Conservation (phyloP, 2,113 vertebrate species). For the Takifugu flavidus region DNA sequence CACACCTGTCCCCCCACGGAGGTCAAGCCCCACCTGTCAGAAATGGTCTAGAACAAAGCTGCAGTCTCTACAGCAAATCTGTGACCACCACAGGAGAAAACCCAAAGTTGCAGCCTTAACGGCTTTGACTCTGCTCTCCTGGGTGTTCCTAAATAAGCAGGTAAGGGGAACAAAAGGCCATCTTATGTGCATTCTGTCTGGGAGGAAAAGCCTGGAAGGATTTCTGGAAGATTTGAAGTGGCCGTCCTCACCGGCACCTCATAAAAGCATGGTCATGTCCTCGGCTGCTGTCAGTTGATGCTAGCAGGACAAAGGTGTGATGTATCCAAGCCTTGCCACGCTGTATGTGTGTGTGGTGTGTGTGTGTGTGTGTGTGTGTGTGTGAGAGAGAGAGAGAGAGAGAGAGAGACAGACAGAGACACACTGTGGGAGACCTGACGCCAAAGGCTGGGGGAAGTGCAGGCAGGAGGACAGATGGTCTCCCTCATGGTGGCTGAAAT, state of each 20-base stretch:
- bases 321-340: slow-evolving; percentile 53
- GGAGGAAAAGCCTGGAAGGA: background rate
- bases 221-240: slow-evolving; percentile 51
- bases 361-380: slow-evolving; percentile 11
- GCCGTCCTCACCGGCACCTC: slow-evolving; percentile 68
- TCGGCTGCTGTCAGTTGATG: slow-evolving; percentile 49
- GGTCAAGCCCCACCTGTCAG: slow-evolving; percentile 43
- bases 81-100: slow-evolving; percentile 62
- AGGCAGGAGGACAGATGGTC: slow-evolving; percentile 92
- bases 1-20: slow-evolving; percentile 45
- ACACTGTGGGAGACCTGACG: slow-evolving; percentile 58
- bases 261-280: slow-evolving; percentile 57
- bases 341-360: slow-evolving; percentile 21
- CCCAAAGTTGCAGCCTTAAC: slow-evolving; percentile 31
- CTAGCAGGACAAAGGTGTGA: slow-evolving; percentile 54
- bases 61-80: slow-evolving; percentile 43
- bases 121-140: slow-evolving; percentile 37
- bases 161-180: slow-evolving; percentile 42
- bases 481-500: slow-evolving; percentile 95
- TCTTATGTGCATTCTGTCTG: background rate
- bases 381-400: too few relatives aligned
- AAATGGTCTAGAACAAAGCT: slow-evolving; percentile 52
- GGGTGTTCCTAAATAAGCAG: slow-evolving; percentile 31
- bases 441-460: slow-evolving; percentile 55
- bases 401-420: background rate